phyloP scores from a whole-genome alignment of 1,140 invertebrate genomes.

The Uloborus diversus region DNA sequence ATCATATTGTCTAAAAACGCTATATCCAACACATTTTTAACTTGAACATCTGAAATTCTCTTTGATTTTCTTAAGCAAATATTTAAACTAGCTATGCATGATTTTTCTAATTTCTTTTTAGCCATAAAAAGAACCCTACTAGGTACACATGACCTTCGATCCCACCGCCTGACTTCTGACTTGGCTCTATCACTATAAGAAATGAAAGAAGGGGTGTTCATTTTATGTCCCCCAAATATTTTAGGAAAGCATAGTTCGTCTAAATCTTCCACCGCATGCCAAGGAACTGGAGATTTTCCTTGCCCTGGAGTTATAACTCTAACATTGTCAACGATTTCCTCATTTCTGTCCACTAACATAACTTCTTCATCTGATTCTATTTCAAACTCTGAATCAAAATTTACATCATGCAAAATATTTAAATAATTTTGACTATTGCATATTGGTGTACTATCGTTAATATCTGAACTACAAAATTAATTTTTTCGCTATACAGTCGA shows the following conservation, averaged over 20 bases:
- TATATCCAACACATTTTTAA: neutral
- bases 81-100: neutral
- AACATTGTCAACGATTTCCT: no score
- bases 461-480: no score
- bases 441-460: neutral
- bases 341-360: no score
- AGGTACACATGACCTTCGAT: neutral
- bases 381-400: no score
- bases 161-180: neutral
- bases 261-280: neutral
- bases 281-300: no score
- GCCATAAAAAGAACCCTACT: neutral
- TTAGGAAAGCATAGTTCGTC: no score
- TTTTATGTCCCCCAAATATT: no score
- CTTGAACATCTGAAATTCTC: neutral
- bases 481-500: no score
- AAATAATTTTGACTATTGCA: neutral
- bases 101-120: neutral
- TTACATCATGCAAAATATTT: no score
- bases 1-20: neutral
- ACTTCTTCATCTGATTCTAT: no score
- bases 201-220: no score
- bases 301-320: no score
- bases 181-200: neutral
- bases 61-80: neutral